Conservation (phyloP, 2,797 vertebrate species). For the Saxicola maurus region DNA sequence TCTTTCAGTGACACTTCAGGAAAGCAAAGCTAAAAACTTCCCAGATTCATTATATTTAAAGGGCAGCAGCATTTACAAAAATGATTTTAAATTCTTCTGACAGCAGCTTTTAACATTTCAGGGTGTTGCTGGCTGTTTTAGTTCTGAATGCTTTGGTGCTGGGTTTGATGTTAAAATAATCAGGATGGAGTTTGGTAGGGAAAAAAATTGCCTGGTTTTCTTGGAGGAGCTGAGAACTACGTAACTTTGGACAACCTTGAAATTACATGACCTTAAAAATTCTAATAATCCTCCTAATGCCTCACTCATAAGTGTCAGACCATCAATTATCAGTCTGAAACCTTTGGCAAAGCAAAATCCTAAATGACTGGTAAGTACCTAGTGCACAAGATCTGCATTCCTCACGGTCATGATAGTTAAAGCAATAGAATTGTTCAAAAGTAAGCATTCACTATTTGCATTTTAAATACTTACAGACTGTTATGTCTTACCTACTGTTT, state of each 20-base stretch:
- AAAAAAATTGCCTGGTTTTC: not conserved
- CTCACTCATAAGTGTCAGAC: not conserved
- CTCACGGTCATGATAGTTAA: not conserved
- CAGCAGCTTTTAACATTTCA: not conserved
- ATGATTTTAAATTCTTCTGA: not conserved
- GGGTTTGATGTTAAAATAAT: fast-evolving
- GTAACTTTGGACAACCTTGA: not conserved
- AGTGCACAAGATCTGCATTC: not conserved
- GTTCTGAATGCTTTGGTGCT: not conserved
- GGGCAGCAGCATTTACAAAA: not conserved
- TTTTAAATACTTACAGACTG: not conserved
- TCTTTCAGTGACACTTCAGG: not conserved
- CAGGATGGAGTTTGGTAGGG: not conserved
- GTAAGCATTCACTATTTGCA: not conserved
- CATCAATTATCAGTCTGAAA: not conserved
- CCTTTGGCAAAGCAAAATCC: not conserved
- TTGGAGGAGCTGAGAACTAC: not conserved
- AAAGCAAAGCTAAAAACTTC: not conserved
- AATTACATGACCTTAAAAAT: fast-evolving
- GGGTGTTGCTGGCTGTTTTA: not conserved
- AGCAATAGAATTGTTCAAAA: not conserved
- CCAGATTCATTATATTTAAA: not conserved
- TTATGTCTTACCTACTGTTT: constrained; percentile 86
- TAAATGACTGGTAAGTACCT: not conserved
- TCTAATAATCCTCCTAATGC: not conserved